Base-by-base conservation (phyloP, 1,140 invertebrate genomes). In the Heliconius congener region DNA sequence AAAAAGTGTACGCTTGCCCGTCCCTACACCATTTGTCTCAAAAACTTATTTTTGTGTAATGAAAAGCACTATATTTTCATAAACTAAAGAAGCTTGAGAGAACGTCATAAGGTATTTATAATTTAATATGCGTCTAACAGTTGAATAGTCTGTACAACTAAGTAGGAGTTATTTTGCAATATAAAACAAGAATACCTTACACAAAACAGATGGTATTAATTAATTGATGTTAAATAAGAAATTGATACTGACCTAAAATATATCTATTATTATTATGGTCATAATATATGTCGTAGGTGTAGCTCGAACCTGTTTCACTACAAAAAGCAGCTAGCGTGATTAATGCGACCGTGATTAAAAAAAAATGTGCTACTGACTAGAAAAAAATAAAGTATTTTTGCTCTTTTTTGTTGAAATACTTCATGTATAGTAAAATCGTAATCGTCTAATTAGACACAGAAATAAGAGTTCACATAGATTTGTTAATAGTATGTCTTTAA, bases 231-330 rank as follows among this genome's bases (percentile, higher is more conserved):
- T 52, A 52, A 52, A 52, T 16, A 19, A 66, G 11, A 55, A 30
- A 46, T 27, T 50, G 60, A 76, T 55, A 78, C 27, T 78, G 76
- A 73, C 71, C 76, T 57, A 73, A 50, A 78, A 70, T 46, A 70
- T 46, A 19, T 50, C 9, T 46, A 46, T 46, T 27, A n/a, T 23
- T 66, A 30, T 66, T 27, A 16, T 66, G 60, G 57, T 66, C 23
- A 66, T 66, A 66, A 66, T 30, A 66, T 13, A 11, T 23, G 9
- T 66, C 23, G 57, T 66, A 66, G 60, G 60, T 66, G 60, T 66
- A 30, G n/a, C 13, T 37, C 27, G n/a, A 30, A 74, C 19, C 23
- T 27, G 27, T 57, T 74, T 50, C 34, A 57, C 4, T 37, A 55
- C 30, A 74, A 34, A 37, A 55, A 55, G 50, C 50, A 37, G 52